Evolutionary conservation across 2,888 invertebrate genomes (phyloP).

Genomic region (Tubulanus polymorphus): DNA sequence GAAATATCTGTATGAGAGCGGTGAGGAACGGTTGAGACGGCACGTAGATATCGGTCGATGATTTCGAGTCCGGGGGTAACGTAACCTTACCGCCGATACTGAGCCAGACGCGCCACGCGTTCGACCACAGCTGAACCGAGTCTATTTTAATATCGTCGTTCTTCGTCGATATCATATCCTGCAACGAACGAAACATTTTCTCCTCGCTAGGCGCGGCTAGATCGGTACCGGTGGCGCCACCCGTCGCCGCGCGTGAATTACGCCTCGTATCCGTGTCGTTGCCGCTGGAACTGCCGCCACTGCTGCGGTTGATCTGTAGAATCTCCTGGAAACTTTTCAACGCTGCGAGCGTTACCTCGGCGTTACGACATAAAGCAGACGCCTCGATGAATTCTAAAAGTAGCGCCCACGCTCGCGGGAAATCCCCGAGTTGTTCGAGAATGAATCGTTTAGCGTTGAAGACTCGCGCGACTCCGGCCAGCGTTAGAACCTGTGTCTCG

Average conservation of each 20-base stretch:
- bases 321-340: slow-evolving; percentile 96
- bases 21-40: slow-evolving; percentile 92
- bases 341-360: slow-evolving; percentile 88
- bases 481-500: slow-evolving; percentile 77
- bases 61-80: slow-evolving; percentile 55
- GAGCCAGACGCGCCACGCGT: slow-evolving; percentile 64
- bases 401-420: slow-evolving; percentile 88
- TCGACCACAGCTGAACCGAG: slow-evolving; percentile 44
- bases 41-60: slow-evolving; percentile 61
- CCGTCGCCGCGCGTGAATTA: too few relatives aligned
- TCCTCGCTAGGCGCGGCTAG: slow-evolving; percentile 30
- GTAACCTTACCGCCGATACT: slow-evolving; percentile 80
- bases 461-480: slow-evolving; percentile 80
- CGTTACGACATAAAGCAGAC: slow-evolving; percentile 79
- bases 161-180: slow-evolving; percentile 16
- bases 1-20: slow-evolving; percentile 91
- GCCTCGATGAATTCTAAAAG: slow-evolving; percentile 79
- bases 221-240: slow-evolving; percentile 8
- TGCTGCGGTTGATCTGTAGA: slow-evolving; percentile 55
- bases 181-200: slow-evolving; percentile 32
- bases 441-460: slow-evolving; percentile 88
- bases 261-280: too few relatives aligned
- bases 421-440: slow-evolving; percentile 68
- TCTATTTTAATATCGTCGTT: slow-evolving; percentile 19
- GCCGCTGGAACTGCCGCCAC: slow-evolving; percentile 12